Conservation (phyloP, 2,797 vertebrate species). For the Trematomus bernacchii region DNA sequence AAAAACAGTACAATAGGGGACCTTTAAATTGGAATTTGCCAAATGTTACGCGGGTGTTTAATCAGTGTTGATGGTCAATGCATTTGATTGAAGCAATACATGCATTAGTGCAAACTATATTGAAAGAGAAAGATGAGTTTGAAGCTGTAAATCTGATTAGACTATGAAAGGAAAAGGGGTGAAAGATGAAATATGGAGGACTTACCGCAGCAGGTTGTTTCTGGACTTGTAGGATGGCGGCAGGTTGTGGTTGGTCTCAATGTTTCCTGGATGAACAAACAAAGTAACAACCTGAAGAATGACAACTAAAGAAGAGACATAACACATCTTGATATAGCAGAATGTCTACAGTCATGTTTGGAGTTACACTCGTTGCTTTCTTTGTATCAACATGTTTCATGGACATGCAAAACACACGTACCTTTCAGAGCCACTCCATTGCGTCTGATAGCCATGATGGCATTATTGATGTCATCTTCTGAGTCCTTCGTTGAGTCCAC, state of each 20-base stretch:
- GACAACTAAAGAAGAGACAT: not conserved
- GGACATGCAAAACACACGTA: conserved; percentile 42
- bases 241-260: conserved; percentile 92
- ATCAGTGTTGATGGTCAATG: too few relatives aligned
- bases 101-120: too few relatives aligned
- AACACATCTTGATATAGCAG: not conserved
- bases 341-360: not conserved
- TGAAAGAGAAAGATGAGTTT: too few relatives aligned
- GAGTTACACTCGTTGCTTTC: not conserved
- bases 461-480: conserved; percentile 87
- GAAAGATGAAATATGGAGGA: too few relatives aligned
- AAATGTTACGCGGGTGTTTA: too few relatives aligned
- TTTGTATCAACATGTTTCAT: not conserved
- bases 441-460: conserved; percentile 89
- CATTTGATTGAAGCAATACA: too few relatives aligned
- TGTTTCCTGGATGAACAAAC: conserved; percentile 83
- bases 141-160: too few relatives aligned
- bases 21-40: too few relatives aligned
- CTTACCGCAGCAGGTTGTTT: conserved; percentile 89
- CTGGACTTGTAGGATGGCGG: conserved; percentile 89
- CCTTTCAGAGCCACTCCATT: conserved; percentile 92
- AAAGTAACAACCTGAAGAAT: not conserved
- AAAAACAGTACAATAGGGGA: not conserved
- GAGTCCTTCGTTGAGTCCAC: conserved; percentile 83
- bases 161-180: too few relatives aligned